These are phyloP conservation scores for Gymnoscopelus microlampas DNA, from an alignment of 2,797 vertebrate species.

Conservation along the genomic window DNA sequence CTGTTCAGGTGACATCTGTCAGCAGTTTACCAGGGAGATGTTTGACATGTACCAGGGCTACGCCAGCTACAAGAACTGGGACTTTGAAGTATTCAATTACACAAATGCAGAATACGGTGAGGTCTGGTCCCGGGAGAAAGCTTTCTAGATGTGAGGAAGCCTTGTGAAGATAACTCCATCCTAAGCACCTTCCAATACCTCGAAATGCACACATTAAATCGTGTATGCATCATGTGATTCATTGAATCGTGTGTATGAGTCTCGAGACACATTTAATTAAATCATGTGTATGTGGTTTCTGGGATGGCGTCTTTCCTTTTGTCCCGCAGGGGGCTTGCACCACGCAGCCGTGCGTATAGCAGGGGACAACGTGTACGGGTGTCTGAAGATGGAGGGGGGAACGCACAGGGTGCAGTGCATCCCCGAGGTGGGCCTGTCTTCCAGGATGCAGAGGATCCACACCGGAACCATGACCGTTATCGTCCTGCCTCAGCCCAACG, in stretches of 20 bases:
- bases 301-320: not conserved
- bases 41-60: conserved; percentile 95
- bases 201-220: too few relatives aligned
- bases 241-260: too few relatives aligned
- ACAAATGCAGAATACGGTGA: conserved; percentile 87
- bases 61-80: conserved; percentile 87
- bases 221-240: too few relatives aligned
- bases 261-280: too few relatives aligned
- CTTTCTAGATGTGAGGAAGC: too few relatives aligned
- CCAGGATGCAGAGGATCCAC: conserved; percentile 97
- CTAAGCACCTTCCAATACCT: too few relatives aligned
- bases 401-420: conserved; percentile 94
- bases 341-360: conserved; percentile 89
- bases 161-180: too few relatives aligned
- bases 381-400: conserved; percentile 92
- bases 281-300: too few relatives aligned
- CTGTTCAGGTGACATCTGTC: conserved; percentile 95
- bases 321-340: conserved; percentile 88
- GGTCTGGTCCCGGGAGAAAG: not conserved
- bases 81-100: conserved; percentile 89
- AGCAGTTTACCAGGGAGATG: conserved; percentile 94
- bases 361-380: conserved; percentile 85
- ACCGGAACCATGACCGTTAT: conserved; percentile 96
- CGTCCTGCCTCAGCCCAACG: conserved; percentile 88
- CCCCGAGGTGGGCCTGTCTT: conserved; percentile 91